These are phyloP conservation scores for Hydropotes inermis DNA, from an alignment of 2,113 vertebrate species.

Conservation along the genomic window DNA sequence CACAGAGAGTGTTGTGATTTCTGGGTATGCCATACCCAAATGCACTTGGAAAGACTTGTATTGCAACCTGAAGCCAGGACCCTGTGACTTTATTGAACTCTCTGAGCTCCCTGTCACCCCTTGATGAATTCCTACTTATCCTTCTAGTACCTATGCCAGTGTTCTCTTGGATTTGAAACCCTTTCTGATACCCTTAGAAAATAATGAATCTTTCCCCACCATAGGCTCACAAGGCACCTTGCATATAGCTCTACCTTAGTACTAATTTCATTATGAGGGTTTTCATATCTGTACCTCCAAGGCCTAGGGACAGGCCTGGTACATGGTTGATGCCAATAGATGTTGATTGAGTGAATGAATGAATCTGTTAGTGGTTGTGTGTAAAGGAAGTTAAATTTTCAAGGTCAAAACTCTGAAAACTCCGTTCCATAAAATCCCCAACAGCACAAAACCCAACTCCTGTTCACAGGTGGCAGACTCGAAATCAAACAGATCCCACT, in stretches of 20 bases:
- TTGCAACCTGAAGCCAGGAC: background rate
- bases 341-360: background rate
- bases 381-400: background rate
- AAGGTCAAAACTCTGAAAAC: background rate
- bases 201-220: background rate
- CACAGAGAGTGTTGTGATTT: background rate
- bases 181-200: background rate
- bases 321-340: background rate
- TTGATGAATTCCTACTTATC: background rate
- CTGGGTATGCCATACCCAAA: background rate
- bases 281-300: background rate
- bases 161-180: background rate
- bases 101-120: background rate
- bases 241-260: background rate
- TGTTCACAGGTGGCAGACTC: background rate
- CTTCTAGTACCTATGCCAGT: background rate
- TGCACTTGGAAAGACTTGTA: background rate
- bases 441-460: background rate
- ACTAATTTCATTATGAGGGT: background rate
- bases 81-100: background rate
- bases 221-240: background rate
- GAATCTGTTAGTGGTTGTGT: background rate
- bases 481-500: background rate
- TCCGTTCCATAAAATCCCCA: background rate
- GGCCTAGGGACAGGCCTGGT: background rate